Evolutionary conservation across 2,888 invertebrate genomes (phyloP).

Genomic region (Hydraecia micacea): DNA sequence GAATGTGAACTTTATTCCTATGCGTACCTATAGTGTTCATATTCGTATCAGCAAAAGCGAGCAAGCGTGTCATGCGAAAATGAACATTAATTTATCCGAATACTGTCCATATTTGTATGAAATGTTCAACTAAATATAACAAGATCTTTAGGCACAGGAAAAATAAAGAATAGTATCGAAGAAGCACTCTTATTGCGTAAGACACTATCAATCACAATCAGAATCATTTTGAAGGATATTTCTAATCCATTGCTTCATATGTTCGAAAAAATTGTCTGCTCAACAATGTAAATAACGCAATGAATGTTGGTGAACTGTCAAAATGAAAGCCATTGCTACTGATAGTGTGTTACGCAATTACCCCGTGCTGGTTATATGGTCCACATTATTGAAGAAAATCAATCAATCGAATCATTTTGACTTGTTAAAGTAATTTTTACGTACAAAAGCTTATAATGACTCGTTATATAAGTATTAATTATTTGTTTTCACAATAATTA

Average conservation of each 20-base stretch:
- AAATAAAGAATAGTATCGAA: not conserved
- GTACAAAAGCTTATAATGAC: slow-evolving; percentile 26
- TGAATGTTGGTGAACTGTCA: not conserved
- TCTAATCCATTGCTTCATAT: too few relatives aligned
- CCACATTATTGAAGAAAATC: not conserved
- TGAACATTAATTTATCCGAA: too few relatives aligned
- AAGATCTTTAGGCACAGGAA: too few relatives aligned
- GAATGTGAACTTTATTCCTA: not conserved
- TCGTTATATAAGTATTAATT: slow-evolving; percentile 1
- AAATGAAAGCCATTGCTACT: not conserved
- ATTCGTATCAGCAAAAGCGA: too few relatives aligned
- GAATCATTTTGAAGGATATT: not conserved
- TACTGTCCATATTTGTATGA: not conserved
- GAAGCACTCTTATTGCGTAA: not conserved
- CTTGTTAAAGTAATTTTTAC: not conserved
- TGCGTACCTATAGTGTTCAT: not conserved
- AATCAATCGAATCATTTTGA: not conserved
- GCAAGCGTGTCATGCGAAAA: not conserved
- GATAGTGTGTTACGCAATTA: not conserved
- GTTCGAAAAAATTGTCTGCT: not conserved
- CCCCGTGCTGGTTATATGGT: not conserved
- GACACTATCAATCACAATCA: not conserved
- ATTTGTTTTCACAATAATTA: slow-evolving; percentile 36
- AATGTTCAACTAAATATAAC: not conserved
- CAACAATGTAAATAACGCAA: not conserved